These are phyloP conservation scores for Sus scrofa DNA, from an alignment of 2,113 vertebrate species.

Conservation along the genomic window T2T-Sscrofa CM000812.6:159838501-159839000, in stretches of 20 bases:
- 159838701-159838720: conserved; percentile 86
- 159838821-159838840: conserved; percentile 45
- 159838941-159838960: conserved; percentile 89
- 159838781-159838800: conserved; percentile 55
- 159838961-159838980: conserved; percentile 85
- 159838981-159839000: conserved; percentile 72
- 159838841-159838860: conserved; percentile 60
- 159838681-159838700: conserved; percentile 88
- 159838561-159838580: conserved; percentile 87
- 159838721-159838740: conserved; percentile 76
- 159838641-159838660: conserved; percentile 89
- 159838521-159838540: conserved; percentile 89
- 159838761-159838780: conserved; percentile 77
- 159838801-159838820: rapidly evolving
- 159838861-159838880: conserved; percentile 91
- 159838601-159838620: conserved; percentile 91
- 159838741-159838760: conserved; percentile 80
- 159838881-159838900: conserved; percentile 94
- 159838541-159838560: conserved; percentile 88
- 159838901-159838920: conserved; percentile 94
- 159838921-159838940: conserved; percentile 94
- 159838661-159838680: conserved; percentile 84
- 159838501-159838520: conserved; percentile 82
- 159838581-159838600: conserved; percentile 89
- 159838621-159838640: conserved; percentile 91